Conservation (phyloP, 2,113 vertebrate genomes). For the Talpa occidentalis region DNA sequence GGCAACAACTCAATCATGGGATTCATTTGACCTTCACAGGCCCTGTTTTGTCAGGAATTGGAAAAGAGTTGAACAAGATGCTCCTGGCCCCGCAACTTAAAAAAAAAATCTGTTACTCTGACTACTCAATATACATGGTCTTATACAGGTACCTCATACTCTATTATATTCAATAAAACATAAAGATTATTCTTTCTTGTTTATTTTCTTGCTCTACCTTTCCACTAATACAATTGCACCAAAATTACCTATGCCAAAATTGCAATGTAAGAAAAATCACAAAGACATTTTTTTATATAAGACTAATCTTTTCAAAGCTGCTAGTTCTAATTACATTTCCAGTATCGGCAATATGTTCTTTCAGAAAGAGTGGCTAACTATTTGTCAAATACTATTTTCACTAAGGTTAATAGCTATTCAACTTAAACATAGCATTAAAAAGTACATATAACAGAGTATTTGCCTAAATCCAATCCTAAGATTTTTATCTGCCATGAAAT, state of each 20-base stretch:
- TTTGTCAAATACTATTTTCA: neutral
- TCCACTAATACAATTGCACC: neutral
- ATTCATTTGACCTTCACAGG: neutral
- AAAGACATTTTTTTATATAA: neutral
- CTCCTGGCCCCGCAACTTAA: neutral
- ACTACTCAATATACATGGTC: neutral
- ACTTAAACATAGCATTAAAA: constrained; percentile 6
- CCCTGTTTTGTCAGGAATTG: neutral
- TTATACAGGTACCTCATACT: neutral
- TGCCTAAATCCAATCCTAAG: neutral
- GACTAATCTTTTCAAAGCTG: constrained; percentile 19
- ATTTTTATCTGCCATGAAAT: constrained; percentile 7
- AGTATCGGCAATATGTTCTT: constrained; percentile 26
- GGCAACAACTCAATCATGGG: neutral
- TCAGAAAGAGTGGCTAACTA: neutral
- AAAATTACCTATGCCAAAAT: constrained; percentile 25
- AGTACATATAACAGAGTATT: neutral
- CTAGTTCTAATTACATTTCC: constrained; percentile 11
- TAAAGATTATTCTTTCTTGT: neutral
- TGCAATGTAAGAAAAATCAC: neutral
- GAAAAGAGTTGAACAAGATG: neutral
- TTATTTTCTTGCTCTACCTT: constrained; percentile 1
- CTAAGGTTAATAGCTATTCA: neutral
- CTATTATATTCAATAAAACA: neutral
- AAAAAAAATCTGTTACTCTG: neutral